Evolutionary conservation across 2,797 vertebrate genomes (phyloP), one percentile per base, ranked within the genome.

Genomic region (Taeniopygia guttata): DNA sequence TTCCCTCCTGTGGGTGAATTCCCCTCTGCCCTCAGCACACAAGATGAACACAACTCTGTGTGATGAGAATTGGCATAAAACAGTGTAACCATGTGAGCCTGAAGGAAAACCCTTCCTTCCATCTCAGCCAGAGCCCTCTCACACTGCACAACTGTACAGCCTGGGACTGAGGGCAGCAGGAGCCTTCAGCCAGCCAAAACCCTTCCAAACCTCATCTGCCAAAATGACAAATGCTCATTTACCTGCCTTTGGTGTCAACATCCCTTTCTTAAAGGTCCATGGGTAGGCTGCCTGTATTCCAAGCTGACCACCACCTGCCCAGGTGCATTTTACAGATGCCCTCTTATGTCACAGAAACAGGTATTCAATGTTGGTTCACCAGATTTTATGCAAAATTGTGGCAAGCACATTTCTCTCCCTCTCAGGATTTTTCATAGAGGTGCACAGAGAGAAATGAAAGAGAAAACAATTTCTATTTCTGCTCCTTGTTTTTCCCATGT

Each of bases 21-120:
- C 68, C 16, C 29, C 29, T 69, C 30, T 29, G 22, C 26, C 16
- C 38, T 20, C 45, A 30, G 6, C 56, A 59, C 11, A 21, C 23
- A 3, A 17, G 19, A 46, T 48, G 26, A 52, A 7, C 26, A 29
- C 43, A 40, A 72, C 27, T 56, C 10, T 20, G 36, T 3, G 10
- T 11, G 62, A n/a, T 1, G 3, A 52, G 52, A 77, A 42, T 0
- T 42, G 8, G 10, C 27, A 30, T 3, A 32, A 38, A 32, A 7
- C 5, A 36, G 3, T 30, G 62, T 3, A 38, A 73, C 7, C 49
- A 38, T 1, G 15, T 15, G 14, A 42, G 42, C 34, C 60, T 74
- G 29, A 56, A 70, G 60, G 55, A 51, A 80, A 87, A 59, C 5
- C 34, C 67, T 54, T 29, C 29, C 20, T 10, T 27, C 40, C 68